Evolutionary conservation across 2,113 vertebrate genomes (phyloP).

Genomic region (Phalacrocorax aristotelis): DNA sequence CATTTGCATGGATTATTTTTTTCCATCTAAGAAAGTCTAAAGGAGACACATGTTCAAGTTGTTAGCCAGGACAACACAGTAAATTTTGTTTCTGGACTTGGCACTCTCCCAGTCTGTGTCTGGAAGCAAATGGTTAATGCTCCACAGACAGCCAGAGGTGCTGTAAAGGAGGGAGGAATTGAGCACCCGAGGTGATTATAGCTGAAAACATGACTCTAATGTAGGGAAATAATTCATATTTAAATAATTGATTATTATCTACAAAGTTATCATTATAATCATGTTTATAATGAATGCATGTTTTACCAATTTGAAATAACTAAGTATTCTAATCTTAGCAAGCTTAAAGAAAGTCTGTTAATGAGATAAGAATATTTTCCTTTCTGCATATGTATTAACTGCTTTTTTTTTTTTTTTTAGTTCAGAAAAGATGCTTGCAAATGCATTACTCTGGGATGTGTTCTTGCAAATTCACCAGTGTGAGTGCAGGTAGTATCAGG

Average conservation of each 20-base stretch:
- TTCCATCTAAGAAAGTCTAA: not conserved
- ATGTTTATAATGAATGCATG: constrained; percentile 72
- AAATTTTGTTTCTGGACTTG: not conserved
- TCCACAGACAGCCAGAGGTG: constrained; percentile 35
- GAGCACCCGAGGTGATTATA: constrained; percentile 58
- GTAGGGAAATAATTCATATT: constrained; percentile 71
- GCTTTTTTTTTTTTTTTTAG: constrained; percentile 4
- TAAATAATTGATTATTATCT: constrained; percentile 74
- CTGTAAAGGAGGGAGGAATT: constrained; percentile 38
- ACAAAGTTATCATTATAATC: constrained; percentile 72
- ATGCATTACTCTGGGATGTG: not conserved
- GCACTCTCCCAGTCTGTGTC: not conserved
- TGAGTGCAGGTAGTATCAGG: not conserved
- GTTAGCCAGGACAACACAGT: not conserved
- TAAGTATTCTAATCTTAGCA: constrained; percentile 71
- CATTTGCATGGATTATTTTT: not conserved
- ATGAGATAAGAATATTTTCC: constrained; percentile 66
- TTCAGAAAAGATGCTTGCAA: constrained; percentile 42
- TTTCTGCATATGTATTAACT: constrained; percentile 67
- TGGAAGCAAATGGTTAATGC: constrained; percentile 51
- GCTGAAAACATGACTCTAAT: constrained; percentile 69
- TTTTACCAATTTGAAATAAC: constrained; percentile 72
- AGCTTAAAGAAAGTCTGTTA: constrained; percentile 68
- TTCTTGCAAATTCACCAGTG: not conserved
- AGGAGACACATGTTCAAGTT: not conserved